These are phyloP conservation scores for Orius insidiosus DNA, from an alignment of 1,140 invertebrate species.

Conservation along the genomic window DNA sequence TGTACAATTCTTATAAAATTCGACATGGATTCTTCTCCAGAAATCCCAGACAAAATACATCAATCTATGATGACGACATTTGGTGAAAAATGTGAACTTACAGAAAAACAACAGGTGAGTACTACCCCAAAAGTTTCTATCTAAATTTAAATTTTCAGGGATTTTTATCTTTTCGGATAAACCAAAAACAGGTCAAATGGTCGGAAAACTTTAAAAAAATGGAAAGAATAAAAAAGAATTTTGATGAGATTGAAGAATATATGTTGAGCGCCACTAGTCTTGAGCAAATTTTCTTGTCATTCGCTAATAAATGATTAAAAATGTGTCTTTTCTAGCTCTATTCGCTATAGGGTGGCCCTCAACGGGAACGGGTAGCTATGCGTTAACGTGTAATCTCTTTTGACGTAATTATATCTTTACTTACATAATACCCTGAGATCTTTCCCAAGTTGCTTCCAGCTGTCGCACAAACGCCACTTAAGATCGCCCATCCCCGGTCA, in stretches of 20 bases:
- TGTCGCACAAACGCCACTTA: no score
- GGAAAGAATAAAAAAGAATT: conserved; percentile 26
- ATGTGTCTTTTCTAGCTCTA: no score
- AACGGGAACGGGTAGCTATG: no score
- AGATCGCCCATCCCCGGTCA: no score
- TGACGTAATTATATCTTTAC: no score
- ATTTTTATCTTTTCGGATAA: conserved; percentile 34
- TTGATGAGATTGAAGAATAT: conserved; percentile 35
- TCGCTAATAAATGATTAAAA: conserved; percentile 18
- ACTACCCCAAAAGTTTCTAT: no score
- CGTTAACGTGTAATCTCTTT: no score
- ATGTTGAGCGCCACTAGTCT: conserved; percentile 42
- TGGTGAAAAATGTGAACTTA: conserved; percentile 8
- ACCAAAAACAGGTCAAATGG: conserved; percentile 25
- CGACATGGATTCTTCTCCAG: neutral
- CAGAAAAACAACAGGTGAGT: conserved; percentile 17
- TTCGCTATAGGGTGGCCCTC: no score
- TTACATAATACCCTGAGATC: no score
- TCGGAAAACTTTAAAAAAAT: conserved; percentile 32
- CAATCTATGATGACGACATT: neutral
- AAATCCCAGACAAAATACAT: neutral
- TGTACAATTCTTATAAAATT: conserved; percentile 29
- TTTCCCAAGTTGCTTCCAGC: no score
- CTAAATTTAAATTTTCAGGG: conserved; percentile 22
- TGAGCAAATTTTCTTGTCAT: conserved; percentile 33